phyloP scores from a whole-genome alignment of 2,888 invertebrate species.

The Ceraclea dissimilis region DNA sequence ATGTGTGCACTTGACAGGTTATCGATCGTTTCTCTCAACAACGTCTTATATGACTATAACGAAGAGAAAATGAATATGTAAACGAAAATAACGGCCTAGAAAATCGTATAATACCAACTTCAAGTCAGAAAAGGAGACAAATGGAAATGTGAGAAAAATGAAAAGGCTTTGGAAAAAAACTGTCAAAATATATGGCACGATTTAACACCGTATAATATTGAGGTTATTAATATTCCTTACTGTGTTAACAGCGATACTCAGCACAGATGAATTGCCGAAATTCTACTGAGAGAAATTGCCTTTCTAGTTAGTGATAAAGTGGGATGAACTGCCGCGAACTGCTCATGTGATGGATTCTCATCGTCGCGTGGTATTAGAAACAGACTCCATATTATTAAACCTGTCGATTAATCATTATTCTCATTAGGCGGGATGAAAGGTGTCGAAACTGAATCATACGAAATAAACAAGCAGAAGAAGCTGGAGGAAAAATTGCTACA shows the following conservation, averaged over 20 bases:
- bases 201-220: background rate
- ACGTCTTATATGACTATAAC: background rate
- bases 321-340: too few species aligned
- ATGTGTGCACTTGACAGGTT: background rate
- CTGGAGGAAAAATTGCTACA: too few species aligned
- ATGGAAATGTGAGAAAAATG: background rate
- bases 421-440: too few species aligned
- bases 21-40: background rate
- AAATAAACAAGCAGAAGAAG: too few species aligned
- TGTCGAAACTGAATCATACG: too few species aligned
- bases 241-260: background rate
- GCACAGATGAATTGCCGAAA: background rate
- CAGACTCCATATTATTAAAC: too few species aligned
- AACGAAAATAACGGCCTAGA: background rate
- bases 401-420: too few species aligned
- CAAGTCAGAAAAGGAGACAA: background rate
- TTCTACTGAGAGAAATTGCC: background rate
- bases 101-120: background rate
- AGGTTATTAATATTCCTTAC: background rate
- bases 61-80: background rate
- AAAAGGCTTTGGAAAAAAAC: background rate
- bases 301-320: too few species aligned
- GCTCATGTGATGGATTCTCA: too few species aligned
- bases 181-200: background rate
- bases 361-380: too few species aligned